These are phyloP conservation scores for Graphium colonna DNA, from an alignment of 2,888 invertebrate genomes.

Conservation along the genomic window DNA sequence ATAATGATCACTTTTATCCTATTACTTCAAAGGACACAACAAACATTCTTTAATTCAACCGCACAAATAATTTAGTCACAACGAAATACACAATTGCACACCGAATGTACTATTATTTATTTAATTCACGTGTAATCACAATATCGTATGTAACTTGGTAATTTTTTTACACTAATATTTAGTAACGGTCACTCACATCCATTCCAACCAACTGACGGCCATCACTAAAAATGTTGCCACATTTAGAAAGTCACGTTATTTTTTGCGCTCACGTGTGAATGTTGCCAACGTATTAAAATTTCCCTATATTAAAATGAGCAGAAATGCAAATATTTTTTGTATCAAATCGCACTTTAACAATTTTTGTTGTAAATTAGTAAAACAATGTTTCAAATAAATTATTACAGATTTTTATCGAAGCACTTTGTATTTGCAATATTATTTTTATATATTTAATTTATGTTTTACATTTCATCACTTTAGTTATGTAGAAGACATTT, in stretches of 20 bases:
- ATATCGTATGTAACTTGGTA: conserved; percentile 60
- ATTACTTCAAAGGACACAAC: conserved; percentile 70
- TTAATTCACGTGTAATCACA: conserved; percentile 56
- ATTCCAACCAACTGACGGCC: conserved; percentile 70
- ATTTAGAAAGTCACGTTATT: conserved; percentile 57
- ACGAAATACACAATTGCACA: conserved; percentile 55
- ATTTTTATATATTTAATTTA: too few relatives aligned
- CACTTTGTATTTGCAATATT: too few relatives aligned
- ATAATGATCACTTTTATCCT: conserved; percentile 71
- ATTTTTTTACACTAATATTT: conserved; percentile 62
- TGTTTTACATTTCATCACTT: too few relatives aligned
- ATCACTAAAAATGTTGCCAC: conserved; percentile 66
- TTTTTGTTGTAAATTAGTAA: too few relatives aligned
- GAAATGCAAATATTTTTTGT: too few relatives aligned
- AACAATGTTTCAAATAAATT: too few relatives aligned
- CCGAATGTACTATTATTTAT: conserved; percentile 45
- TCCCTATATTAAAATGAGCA: too few relatives aligned
- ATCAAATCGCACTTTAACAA: too few relatives aligned
- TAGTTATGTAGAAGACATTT: too few relatives aligned
- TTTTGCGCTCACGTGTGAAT: conserved; percentile 51
- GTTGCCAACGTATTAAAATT: conserved; percentile 35
- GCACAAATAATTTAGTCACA: conserved; percentile 60
- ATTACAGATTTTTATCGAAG: too few relatives aligned
- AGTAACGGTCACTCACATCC: conserved; percentile 56
- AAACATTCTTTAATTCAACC: conserved; percentile 61